These are phyloP conservation scores for Zaprionus inermis DNA, from an alignment of 1,140 invertebrate species.

Conservation along the genomic window DNA sequence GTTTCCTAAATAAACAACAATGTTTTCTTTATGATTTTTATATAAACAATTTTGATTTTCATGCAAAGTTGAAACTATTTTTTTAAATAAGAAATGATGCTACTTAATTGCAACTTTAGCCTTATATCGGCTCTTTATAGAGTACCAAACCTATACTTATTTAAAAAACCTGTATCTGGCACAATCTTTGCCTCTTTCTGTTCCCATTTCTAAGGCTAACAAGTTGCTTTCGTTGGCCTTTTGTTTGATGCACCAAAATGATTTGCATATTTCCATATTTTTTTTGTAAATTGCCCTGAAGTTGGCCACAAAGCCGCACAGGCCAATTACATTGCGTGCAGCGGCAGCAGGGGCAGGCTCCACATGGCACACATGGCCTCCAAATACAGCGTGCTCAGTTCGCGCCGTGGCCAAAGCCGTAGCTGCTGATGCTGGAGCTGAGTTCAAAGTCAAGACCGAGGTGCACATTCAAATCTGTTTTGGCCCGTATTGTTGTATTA, in stretches of 20 bases:
- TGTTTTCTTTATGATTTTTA: too few species aligned
- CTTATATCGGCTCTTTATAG: neutral
- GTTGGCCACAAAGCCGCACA: slow-evolving; percentile 20
- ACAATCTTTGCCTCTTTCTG: neutral
- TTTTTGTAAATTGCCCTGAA: slow-evolving; percentile 56
- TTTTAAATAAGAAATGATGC: too few species aligned
- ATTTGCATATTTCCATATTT: slow-evolving; percentile 82
- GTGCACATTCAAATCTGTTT: slow-evolving; percentile 75
- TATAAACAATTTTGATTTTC: too few species aligned
- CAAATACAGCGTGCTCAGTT: slow-evolving; percentile 14
- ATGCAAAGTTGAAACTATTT: too few species aligned
- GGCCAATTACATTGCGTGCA: slow-evolving; percentile 77
- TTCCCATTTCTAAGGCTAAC: slow-evolving; percentile 45
- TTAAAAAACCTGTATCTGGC: neutral
- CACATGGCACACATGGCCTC: slow-evolving; percentile 38
- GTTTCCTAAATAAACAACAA: too few species aligned
- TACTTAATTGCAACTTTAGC: neutral
- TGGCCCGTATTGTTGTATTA: slow-evolving; percentile 66
- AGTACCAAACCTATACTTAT: neutral
- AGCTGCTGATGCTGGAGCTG: slow-evolving; percentile 17
- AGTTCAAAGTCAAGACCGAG: slow-evolving; percentile 76
- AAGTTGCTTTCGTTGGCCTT: slow-evolving; percentile 42
- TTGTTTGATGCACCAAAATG: slow-evolving; percentile 68
- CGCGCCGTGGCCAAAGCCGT: neutral
- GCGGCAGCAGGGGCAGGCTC: slow-evolving; percentile 13